A percentile compares a stretch with the other conserved stretches of the same genome.
These are phyloP conservation scores for Tupiocoris notatus DNA, from an alignment of 2,888 invertebrate species.

Conservation along the genomic window DNA sequence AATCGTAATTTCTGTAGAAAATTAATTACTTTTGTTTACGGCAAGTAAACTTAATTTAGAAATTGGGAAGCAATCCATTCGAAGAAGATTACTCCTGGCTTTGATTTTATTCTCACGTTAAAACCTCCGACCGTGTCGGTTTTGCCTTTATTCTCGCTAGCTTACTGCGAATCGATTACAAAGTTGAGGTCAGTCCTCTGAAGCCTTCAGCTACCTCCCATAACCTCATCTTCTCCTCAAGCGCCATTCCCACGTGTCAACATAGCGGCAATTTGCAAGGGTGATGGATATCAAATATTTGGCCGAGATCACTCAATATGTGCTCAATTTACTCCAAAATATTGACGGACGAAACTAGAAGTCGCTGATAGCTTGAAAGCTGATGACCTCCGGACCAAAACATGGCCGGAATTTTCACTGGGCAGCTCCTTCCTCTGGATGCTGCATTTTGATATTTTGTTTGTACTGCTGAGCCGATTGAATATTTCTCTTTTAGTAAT, in stretches of 20 bases:
- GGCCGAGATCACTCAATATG: background rate
- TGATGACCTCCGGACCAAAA: background rate
- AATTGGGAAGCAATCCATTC: too few relatives aligned
- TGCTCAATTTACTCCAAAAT: constrained; percentile 18
- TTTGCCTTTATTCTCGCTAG: background rate
- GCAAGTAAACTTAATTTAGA: too few relatives aligned
- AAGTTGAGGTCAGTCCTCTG: background rate
- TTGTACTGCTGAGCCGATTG: too few relatives aligned
- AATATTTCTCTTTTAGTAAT: too few relatives aligned
- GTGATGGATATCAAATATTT: constrained; percentile 30
- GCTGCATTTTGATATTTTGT: too few relatives aligned
- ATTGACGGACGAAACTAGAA: background rate
- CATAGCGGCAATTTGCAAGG: constrained; percentile 21
- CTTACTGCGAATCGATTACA: background rate
- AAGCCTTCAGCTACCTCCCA: too few relatives aligned
- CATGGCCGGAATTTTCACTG: background rate
- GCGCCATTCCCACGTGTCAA: constrained; percentile 3
- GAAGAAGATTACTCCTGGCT: too few relatives aligned
- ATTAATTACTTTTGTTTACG: too few relatives aligned
- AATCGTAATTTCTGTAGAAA: too few relatives aligned
- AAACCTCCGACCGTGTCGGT: too few relatives aligned
- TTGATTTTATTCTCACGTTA: too few relatives aligned
- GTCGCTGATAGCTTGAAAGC: background rate
- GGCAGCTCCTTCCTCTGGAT: too few relatives aligned
- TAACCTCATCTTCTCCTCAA: background rate